A percentile compares a stretch with the other conserved stretches of the same genome.
phyloP scores from a whole-genome alignment of 2,888 invertebrate species.

The Hemicrepidius hirtus region DNA sequence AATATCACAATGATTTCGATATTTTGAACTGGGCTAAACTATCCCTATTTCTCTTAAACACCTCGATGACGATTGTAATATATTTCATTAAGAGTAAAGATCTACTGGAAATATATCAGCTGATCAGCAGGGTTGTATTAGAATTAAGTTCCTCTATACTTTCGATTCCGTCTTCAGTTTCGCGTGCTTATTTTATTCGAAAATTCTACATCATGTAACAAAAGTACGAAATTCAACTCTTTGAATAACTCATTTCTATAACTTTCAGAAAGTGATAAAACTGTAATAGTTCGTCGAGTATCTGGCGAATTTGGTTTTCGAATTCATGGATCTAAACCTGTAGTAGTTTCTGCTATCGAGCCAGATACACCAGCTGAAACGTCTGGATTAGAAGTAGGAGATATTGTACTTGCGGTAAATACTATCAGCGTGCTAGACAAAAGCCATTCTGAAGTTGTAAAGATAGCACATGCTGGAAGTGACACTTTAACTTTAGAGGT shows the following conservation, averaged over 20 bases:
- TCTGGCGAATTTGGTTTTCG: slow-evolving; percentile 96
- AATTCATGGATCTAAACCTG: slow-evolving; percentile 95
- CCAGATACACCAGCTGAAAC: slow-evolving; percentile 95
- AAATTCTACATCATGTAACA: too few species aligned
- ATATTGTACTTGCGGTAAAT: slow-evolving; percentile 94
- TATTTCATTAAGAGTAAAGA: too few species aligned
- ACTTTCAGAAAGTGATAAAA: slow-evolving; percentile 88
- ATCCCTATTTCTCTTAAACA: too few species aligned
- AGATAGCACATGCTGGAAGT: slow-evolving; percentile 92
- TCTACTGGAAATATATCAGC: too few species aligned
- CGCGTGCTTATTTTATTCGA: too few species aligned
- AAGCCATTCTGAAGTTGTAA: slow-evolving; percentile 95
- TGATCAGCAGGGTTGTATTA: too few species aligned
- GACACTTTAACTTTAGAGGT: slow-evolving; percentile 90
- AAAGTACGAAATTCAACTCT: neutral
- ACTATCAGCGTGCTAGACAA: slow-evolving; percentile 94
- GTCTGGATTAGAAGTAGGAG: slow-evolving; percentile 94
- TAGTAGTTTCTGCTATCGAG: slow-evolving; percentile 97
- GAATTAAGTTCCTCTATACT: too few species aligned
- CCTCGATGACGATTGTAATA: too few species aligned
- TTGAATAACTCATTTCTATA: too few species aligned
- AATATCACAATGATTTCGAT: too few species aligned
- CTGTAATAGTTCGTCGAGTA: slow-evolving; percentile 87
- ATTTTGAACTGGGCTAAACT: too few species aligned
- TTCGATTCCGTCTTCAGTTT: too few species aligned